Evolutionary conservation across 2,113 vertebrate genomes (phyloP), one percentile per base, ranked within the genome.

Genomic region (Malurus alboscapulatus): DNA sequence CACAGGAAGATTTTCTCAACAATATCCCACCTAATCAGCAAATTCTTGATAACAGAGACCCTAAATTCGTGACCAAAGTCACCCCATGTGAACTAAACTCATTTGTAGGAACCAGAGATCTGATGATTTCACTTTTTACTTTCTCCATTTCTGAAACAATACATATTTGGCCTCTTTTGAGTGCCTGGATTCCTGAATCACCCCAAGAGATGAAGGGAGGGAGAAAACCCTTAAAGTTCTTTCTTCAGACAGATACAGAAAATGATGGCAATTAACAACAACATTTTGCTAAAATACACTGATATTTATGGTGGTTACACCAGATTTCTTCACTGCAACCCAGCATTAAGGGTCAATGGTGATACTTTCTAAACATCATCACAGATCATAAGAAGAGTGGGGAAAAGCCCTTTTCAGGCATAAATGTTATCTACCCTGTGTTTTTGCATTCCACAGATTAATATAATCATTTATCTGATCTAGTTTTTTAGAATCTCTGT

Each of bases 91-190:
- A 82, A 68, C 47, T n/a, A 11, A 48, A 45, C 18, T 51, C 47
- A 50, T 22, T 32, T 34, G 8, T 0, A 50, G 20, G 18, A 67
- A 32, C 4, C 25, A 63, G 25, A 26, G 27, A 68, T 12, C 9
- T 32, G 14, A 55, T 19, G 20, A 44, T 55, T 82, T 68, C 14
- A 57, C 36, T 73, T 83, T 44, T 21, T 26, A 34, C 14, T 15
- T 66, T 13, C 45, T 47, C 38, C 2, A 1, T 7, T 84, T 45
- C 36, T 53, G 69, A 78, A 74, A 22, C 15, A 69, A 53, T 20
- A 25, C 0, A 2, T 0, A 7, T 51, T 30, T 20, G 34, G 32
- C 7, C 26, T 61, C 40, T 16, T 24, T 6, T 5, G 34, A 45
- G 32, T 2, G 15, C 32, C 61, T 68, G 21, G 12, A 40, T 25